Base-by-base conservation (phyloP, 2,113 vertebrate genomes). In the Turdus rufiventris region DNA sequence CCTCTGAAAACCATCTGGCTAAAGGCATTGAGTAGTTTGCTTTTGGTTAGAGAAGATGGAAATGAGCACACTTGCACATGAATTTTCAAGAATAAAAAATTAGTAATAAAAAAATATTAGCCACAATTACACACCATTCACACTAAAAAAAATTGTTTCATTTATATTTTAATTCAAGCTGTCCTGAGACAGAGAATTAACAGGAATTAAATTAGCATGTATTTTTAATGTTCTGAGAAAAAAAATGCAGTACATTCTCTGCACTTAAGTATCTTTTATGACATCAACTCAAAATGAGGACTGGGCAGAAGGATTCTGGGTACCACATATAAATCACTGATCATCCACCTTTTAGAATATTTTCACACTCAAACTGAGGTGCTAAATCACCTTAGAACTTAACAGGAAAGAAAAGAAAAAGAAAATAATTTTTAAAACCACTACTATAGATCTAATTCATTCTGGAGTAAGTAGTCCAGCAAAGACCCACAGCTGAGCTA, bases 121-220 rank as follows among this genome's bases (percentile, higher is more conserved):
- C 38, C 23, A 26, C 74, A 91, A 93, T 95, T 83, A 90, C 77
- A 82, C 83, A 91, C 56, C 60, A 87, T 45, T 60, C 70, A 89
- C 72, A 65, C 56, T 68, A 94, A 82, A 71, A 71, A 79, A 79
- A 78, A 94, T 74, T 95, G 92, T 67, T 72, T 60, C 73, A 76
- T 94, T 93, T 94, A 67, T 84, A 75, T 89, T 91, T 96, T 94
- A 96, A 96, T 96, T 97, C 95, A 95, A 95, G 48, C 47, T 13
- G 10, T 50, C 47, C 34, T 58, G 17, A 84, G 78, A 92, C 67
- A 72, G 51, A 85, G 75, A 93, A 79, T 81, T 71, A 92, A 47
- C 18, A 68, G 45, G 34, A 38, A 94, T 62, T 57, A 91, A 91
- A 91, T 86, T 67, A 80, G 50, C 66, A 92, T 38, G 74, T 81